Percentiles rank a stretch among this genome's conserved stretches.
Conservation (phyloP, 2,113 vertebrate species). For the Delphinus delphis region DNA sequence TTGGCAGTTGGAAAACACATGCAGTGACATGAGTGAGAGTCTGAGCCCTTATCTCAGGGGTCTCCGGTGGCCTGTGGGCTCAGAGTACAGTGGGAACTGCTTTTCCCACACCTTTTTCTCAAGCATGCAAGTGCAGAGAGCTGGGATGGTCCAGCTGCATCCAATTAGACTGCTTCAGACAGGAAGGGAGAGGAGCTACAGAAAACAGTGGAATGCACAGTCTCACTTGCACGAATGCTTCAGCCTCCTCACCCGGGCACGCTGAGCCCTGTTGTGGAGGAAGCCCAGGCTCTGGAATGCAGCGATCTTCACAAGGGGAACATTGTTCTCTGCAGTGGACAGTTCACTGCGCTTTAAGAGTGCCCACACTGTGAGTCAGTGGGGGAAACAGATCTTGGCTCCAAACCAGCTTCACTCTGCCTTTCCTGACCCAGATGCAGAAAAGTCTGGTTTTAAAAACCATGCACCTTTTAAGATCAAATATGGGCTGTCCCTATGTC, state of each 20-base stretch:
- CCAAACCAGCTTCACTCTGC: neutral
- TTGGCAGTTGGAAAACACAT: neutral
- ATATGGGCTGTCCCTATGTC: neutral
- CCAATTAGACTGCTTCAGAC: constrained; percentile 71
- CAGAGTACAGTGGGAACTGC: neutral
- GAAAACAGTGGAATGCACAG: neutral
- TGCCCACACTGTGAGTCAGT: neutral
- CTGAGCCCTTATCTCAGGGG: neutral
- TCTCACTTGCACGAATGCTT: constrained; percentile 31
- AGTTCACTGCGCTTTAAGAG: neutral
- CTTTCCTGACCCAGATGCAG: neutral
- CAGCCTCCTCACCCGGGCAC: neutral
- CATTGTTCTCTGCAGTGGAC: neutral
- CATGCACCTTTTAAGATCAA: neutral
- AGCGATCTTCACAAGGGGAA: neutral
- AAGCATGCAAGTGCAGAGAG: neutral
- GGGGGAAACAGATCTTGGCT: neutral
- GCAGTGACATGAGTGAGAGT: neutral
- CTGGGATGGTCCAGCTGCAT: constrained; percentile 59
- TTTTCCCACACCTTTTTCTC: constrained; percentile 36
- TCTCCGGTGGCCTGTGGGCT: neutral
- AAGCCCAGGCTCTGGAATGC: neutral
- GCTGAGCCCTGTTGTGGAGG: neutral
- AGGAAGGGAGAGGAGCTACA: constrained; percentile 66
- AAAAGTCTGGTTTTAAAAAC: neutral